phyloP scores from a whole-genome alignment of 2,888 invertebrate genomes.

The Alitta virens region DNA sequence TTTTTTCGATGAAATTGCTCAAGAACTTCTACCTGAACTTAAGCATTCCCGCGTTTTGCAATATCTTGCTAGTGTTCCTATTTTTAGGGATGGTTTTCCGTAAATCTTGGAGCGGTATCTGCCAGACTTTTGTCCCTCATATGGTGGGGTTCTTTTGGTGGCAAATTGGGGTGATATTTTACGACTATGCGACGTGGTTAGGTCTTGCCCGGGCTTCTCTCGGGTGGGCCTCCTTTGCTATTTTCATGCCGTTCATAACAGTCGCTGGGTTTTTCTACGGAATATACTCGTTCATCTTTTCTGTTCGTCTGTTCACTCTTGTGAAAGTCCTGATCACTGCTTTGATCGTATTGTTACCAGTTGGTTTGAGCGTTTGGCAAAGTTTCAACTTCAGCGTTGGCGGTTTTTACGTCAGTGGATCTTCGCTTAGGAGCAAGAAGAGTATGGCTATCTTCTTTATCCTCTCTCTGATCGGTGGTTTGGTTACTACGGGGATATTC shows the following conservation, averaged over 20 bases:
- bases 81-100: conserved; percentile 8
- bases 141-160: conserved; percentile 14
- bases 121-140: conserved; percentile 8
- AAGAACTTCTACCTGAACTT: conserved; percentile 6
- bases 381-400: conserved; percentile 5
- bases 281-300: conserved; percentile 1
- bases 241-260: conserved; percentile 5
- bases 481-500: background rate
- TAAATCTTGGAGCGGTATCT: conserved; percentile 2
- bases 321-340: conserved; percentile 10
- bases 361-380: conserved; percentile 8
- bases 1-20: background rate
- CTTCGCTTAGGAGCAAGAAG: conserved; percentile 3
- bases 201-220: conserved; percentile 14
- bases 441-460: background rate
- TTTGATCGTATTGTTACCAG: background rate
- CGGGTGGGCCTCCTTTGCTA: conserved; percentile 7
- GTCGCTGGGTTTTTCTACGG: conserved; percentile 9
- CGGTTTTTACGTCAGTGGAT: conserved; percentile 1
- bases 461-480: background rate
- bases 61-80: conserved; percentile 3
- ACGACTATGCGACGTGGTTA: conserved; percentile 11
- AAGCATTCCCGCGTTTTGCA: conserved; percentile 8
- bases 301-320: conserved; percentile 3
- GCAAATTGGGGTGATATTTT: conserved; percentile 10